Percentiles rank a stretch among this genome's conserved stretches.
Evolutionary conservation across 2,113 vertebrate genomes (phyloP).

Genomic region (Nipponia nippon): DNA sequence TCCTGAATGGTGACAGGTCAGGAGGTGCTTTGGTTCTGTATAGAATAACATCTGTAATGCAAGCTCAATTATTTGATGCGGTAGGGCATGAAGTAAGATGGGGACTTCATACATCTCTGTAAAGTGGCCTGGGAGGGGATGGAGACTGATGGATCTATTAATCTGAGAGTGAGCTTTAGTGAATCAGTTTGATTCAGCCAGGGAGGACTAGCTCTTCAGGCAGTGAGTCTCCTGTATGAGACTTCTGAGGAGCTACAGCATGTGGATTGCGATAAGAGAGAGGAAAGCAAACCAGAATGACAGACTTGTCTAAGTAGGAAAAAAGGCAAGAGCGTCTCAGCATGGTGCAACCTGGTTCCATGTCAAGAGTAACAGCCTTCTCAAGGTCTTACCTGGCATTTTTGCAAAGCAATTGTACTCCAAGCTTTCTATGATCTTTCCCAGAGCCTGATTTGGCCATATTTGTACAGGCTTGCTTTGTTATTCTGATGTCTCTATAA

Average conservation of each 20-base stretch:
- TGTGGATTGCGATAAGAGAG: fast-evolving
- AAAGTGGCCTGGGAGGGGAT: not conserved
- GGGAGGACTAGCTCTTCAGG: not conserved
- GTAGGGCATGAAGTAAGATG: not conserved
- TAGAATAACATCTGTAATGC: not conserved
- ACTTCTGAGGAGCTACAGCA: not conserved
- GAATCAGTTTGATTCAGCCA: not conserved
- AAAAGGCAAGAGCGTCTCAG: not conserved
- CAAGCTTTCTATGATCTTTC: not conserved
- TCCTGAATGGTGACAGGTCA: not conserved
- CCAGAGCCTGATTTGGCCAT: not conserved
- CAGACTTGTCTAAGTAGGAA: not conserved
- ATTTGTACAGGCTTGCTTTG: not conserved
- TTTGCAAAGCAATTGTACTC: not conserved
- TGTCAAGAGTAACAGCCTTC: not conserved
- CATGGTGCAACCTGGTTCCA: not conserved
- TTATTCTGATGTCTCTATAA: not conserved
- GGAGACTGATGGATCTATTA: not conserved
- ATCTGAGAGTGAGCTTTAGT: not conserved
- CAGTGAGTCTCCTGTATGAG: not conserved
- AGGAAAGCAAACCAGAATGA: not conserved
- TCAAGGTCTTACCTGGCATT: not conserved
- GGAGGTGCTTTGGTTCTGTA: not conserved
- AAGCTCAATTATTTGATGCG: not conserved
- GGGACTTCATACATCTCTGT: not conserved